Conservation (phyloP, 2,888 invertebrate species). For the Andrena trimmerana region DNA sequence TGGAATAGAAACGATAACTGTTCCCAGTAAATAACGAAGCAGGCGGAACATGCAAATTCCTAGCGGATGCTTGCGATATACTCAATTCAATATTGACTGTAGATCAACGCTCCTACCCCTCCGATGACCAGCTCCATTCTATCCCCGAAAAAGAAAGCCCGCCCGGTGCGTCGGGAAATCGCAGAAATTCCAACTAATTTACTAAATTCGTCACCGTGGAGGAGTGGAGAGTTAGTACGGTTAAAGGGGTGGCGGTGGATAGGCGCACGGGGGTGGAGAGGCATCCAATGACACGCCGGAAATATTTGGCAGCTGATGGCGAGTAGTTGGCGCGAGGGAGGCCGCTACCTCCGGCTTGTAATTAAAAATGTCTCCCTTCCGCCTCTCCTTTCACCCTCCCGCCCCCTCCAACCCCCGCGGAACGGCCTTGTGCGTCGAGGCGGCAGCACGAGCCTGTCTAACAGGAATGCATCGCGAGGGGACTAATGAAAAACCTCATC, state of each 20-base stretch:
- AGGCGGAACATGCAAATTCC: not conserved
- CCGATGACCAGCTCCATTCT: not conserved
- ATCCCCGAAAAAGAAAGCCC: not conserved
- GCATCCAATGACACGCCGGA: conserved; percentile 81
- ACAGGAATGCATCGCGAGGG: conserved; percentile 82
- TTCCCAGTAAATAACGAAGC: not conserved
- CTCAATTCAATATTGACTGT: not conserved
- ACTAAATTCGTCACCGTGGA: conserved; percentile 54
- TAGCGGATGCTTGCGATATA: too few relatives aligned
- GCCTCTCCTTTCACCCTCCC: conserved; percentile 58
- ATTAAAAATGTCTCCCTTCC: conserved; percentile 84
- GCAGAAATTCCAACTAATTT: conserved; percentile 63
- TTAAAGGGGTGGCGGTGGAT: conserved; percentile 37
- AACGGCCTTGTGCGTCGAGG: conserved; percentile 61
- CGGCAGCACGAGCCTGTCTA: conserved; percentile 76
- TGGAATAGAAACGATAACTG: not conserved
- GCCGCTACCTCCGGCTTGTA: conserved; percentile 82
- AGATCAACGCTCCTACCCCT: not conserved
- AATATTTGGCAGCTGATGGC: conserved; percentile 84
- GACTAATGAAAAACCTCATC: conserved; percentile 85
- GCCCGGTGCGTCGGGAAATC: not conserved
- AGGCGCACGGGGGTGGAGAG: conserved; percentile 49
- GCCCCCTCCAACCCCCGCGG: conserved; percentile 72
- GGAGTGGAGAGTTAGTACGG: conserved; percentile 31
- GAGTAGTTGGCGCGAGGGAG: conserved; percentile 74